Evolutionary conservation across 1,140 invertebrate species (phyloP).

Genomic region (Vanessa atalanta): DNA sequence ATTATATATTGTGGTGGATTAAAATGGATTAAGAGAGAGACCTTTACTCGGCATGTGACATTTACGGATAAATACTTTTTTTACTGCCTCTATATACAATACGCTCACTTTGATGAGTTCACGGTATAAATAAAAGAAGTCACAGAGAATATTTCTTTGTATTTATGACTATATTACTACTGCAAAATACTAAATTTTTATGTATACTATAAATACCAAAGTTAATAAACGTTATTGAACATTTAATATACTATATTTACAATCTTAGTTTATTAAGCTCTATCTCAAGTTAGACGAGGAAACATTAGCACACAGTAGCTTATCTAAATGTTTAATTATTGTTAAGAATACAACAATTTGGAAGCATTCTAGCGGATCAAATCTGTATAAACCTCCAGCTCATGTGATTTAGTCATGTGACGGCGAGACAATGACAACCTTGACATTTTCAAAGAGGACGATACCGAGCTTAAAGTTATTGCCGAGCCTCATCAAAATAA

Average conservation of each 20-base stretch:
- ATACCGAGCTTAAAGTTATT: slow-evolving; percentile 34
- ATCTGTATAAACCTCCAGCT: slow-evolving; percentile 24
- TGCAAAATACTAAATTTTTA: too few relatives aligned
- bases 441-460: slow-evolving; percentile 53
- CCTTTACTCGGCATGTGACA: neutral
- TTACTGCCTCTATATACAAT: neutral
- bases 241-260: too few relatives aligned
- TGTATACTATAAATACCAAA: too few relatives aligned
- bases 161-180: too few relatives aligned
- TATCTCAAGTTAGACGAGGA: neutral
- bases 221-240: too few relatives aligned
- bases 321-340: slow-evolving; percentile 16
- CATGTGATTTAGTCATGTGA: slow-evolving; percentile 56
- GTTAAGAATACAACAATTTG: slow-evolving; percentile 16
- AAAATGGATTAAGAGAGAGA: neutral
- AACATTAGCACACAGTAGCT: slow-evolving; percentile 5
- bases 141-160: too few relatives aligned
- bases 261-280: too few relatives aligned
- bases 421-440: slow-evolving; percentile 55
- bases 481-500: neutral
- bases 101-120: neutral
- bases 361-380: slow-evolving; percentile 22
- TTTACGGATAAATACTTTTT: neutral
- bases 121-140: too few relatives aligned
- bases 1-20: too few relatives aligned